Conservation (phyloP, 2,797 vertebrate genomes). For the Tokudaia muenninki region DNA sequence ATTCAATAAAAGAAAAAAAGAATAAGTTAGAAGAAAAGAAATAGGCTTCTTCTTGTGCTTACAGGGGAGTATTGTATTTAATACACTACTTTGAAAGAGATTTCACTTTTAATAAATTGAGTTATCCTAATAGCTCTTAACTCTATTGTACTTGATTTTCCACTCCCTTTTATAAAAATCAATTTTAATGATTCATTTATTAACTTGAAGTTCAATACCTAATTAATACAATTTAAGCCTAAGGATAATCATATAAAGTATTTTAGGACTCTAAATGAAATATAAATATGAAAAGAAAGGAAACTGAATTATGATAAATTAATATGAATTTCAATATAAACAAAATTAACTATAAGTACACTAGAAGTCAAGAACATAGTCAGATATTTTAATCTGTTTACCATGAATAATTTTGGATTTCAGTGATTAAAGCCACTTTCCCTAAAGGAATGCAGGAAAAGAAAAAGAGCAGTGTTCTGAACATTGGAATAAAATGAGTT, state of each 20-base stretch:
- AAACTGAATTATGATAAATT: slow-evolving; percentile 50
- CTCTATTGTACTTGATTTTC: slow-evolving; percentile 2
- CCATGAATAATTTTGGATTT: not conserved
- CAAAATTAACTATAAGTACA: slow-evolving; percentile 20
- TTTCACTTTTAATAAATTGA: slow-evolving; percentile 79
- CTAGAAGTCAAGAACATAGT: slow-evolving; percentile 19
- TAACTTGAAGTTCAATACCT: slow-evolving; percentile 60
- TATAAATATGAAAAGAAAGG: slow-evolving; percentile 48
- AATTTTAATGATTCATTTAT: slow-evolving; percentile 60
- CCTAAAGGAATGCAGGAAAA: not conserved
- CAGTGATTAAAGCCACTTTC: not conserved
- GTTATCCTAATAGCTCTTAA: slow-evolving; percentile 48
- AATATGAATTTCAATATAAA: slow-evolving; percentile 60
- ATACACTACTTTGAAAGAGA: slow-evolving; percentile 70
- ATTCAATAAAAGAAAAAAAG: not conserved
- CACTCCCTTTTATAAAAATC: not conserved
- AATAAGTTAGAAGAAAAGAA: slow-evolving; percentile 71
- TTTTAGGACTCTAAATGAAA: slow-evolving; percentile 7
- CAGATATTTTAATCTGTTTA: slow-evolving; percentile 32
- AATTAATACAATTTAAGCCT: slow-evolving; percentile 50
- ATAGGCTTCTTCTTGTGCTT: slow-evolving; percentile 71
- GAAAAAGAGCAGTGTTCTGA: not conserved
- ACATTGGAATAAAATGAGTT: not conserved
- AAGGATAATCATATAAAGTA: slow-evolving; percentile 46
- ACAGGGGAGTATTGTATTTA: slow-evolving; percentile 60